Percentiles rank a stretch among this genome's conserved stretches.
Conservation (phyloP, 2,113 vertebrate genomes). For the Chlorodrepanis virens region DNA sequence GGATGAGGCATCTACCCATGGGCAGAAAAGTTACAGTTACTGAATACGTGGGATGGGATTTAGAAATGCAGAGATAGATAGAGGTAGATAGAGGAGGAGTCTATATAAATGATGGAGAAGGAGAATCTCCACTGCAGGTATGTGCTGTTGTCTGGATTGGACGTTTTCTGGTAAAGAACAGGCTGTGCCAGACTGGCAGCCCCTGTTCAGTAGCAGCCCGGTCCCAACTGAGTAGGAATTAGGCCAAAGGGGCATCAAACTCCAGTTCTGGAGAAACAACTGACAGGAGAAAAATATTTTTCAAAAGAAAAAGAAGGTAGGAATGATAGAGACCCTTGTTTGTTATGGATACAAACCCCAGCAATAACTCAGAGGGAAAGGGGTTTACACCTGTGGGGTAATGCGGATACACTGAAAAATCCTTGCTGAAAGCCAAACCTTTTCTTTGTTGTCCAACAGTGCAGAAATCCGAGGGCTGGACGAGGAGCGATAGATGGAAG, state of each 20-base stretch:
- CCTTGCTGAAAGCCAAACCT: slow-evolving; percentile 49
- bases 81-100: not conserved
- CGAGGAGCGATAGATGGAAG: slow-evolving; percentile 69
- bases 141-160: not conserved
- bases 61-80: not conserved
- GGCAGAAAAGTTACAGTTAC: not conserved
- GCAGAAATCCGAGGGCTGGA: slow-evolving; percentile 78
- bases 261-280: not conserved
- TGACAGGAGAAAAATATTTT: not conserved
- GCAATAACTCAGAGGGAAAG: not conserved
- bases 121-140: not conserved
- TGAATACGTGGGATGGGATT: fast-evolving
- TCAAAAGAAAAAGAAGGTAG: not conserved
- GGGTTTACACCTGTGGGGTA: not conserved
- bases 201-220: not conserved
- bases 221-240: not conserved
- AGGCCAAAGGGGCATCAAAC: not conserved
- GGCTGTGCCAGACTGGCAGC: not conserved
- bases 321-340: fast-evolving
- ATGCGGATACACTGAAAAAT: not conserved
- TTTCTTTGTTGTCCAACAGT: slow-evolving; percentile 71
- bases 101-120: fast-evolving
- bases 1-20: not conserved
- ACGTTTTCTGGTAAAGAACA: not conserved
- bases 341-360: not conserved